These are phyloP conservation scores for Anoura caudifer DNA, from an alignment of 2,113 vertebrate species.

Conservation along the genomic window DNA sequence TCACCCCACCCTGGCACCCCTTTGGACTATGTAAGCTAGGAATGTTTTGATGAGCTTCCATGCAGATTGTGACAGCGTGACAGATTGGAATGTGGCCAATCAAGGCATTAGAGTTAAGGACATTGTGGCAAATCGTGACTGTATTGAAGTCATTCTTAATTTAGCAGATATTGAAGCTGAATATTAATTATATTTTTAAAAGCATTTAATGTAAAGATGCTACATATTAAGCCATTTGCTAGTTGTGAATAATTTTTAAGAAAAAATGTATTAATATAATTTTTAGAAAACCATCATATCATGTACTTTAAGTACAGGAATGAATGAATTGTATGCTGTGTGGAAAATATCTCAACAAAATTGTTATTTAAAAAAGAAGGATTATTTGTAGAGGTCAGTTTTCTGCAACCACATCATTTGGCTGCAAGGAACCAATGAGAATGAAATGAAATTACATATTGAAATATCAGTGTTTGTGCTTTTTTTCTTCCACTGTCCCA, in stretches of 20 bases:
- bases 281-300: not conserved
- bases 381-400: not conserved
- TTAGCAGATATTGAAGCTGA: slow-evolving; percentile 71
- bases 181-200: slow-evolving; percentile 72
- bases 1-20: slow-evolving; percentile 49
- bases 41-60: slow-evolving; percentile 66
- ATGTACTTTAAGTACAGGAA: not conserved
- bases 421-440: not conserved
- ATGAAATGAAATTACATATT: not conserved
- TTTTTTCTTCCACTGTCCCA: not conserved
- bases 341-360: slow-evolving; percentile 4
- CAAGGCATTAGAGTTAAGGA: slow-evolving; percentile 55
- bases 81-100: slow-evolving; percentile 24
- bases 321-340: not conserved
- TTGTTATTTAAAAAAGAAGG: not conserved
- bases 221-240: slow-evolving; percentile 74
- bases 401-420: not conserved
- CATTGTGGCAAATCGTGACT: slow-evolving; percentile 64
- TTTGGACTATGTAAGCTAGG: slow-evolving; percentile 21
- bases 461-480: not conserved
- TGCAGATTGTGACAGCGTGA: slow-evolving; percentile 34
- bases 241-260: slow-evolving; percentile 81
- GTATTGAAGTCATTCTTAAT: slow-evolving; percentile 70
- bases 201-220: slow-evolving; percentile 77
- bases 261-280: slow-evolving; percentile 53